Percentiles rank a stretch among this genome's conserved stretches.
These are phyloP conservation scores for Eremobia ochroleuca DNA, from an alignment of 2,888 invertebrate species.

Conservation along the genomic window DNA sequence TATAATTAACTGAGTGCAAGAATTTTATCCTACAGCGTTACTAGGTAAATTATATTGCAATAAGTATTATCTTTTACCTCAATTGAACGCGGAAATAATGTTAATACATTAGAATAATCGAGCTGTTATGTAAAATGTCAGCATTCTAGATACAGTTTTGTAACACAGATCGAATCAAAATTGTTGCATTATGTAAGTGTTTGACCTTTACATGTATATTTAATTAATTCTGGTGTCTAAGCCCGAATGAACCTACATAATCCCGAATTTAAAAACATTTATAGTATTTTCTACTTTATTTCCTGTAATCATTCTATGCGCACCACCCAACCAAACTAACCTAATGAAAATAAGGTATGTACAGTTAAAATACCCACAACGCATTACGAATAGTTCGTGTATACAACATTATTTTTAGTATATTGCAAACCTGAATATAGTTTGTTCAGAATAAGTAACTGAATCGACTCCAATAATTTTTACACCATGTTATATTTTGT, in stretches of 20 bases:
- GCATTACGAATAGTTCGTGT: background rate
- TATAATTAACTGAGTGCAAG: slow-evolving; percentile 11
- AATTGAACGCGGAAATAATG: slow-evolving; percentile 47
- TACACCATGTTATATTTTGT: no score
- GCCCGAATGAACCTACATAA: no score
- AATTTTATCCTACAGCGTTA: slow-evolving; percentile 2
- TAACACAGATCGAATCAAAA: slow-evolving; percentile 21
- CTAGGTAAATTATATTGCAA: slow-evolving; percentile 2
- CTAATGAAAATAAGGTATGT: background rate
- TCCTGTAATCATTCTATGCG: background rate
- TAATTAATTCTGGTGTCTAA: background rate
- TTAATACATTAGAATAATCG: slow-evolving; percentile 27
- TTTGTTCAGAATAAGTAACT: no score
- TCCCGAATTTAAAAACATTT: background rate
- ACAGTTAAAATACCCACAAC: background rate
- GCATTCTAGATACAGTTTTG: slow-evolving; percentile 38
- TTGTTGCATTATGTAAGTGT: slow-evolving; percentile 16
- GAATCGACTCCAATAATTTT: no score
- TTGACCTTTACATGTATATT: slow-evolving; percentile 20
- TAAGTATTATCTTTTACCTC: slow-evolving; percentile 40
- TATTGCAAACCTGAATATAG: no score
- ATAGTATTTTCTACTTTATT: background rate
- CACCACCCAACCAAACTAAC: background rate
- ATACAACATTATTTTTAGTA: no score
- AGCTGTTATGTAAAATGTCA: slow-evolving; percentile 40